phyloP scores from a whole-genome alignment of 2,113 vertebrate genomes.

The Galemys pyrenaicus region DNA sequence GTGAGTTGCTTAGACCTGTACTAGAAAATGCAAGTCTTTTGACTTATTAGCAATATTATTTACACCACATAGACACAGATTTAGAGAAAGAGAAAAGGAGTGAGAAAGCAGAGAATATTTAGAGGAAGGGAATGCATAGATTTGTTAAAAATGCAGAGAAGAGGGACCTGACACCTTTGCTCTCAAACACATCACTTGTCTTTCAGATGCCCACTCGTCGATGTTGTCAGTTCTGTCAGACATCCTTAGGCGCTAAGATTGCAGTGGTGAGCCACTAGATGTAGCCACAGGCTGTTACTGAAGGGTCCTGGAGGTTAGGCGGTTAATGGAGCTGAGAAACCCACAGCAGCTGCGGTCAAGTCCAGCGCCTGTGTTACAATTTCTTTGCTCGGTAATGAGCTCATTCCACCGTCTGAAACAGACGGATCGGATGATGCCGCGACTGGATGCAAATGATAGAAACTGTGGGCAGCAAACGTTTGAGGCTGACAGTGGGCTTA shows the following conservation, averaged over 20 bases:
- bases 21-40: slow-evolving; percentile 43
- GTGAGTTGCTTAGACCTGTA: neutral
- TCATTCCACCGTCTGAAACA: neutral
- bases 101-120: neutral
- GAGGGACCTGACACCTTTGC: neutral
- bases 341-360: neutral
- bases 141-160: slow-evolving; percentile 20
- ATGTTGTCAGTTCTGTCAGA: slow-evolving; percentile 13
- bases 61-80: neutral
- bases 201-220: neutral
- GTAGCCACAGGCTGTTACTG: neutral
- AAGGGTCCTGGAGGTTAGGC: neutral
- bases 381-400: neutral
- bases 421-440: neutral
- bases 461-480: neutral
- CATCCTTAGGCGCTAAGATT: neutral
- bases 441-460: neutral
- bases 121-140: neutral
- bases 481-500: neutral
- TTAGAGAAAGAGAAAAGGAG: neutral
- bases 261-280: neutral
- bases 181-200: neutral
- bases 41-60: slow-evolving; percentile 15
- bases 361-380: neutral
- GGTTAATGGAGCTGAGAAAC: neutral